These are phyloP conservation scores for Leucophenga maculata DNA, from an alignment of 2,888 invertebrate species.

Conservation along the genomic window DNA sequence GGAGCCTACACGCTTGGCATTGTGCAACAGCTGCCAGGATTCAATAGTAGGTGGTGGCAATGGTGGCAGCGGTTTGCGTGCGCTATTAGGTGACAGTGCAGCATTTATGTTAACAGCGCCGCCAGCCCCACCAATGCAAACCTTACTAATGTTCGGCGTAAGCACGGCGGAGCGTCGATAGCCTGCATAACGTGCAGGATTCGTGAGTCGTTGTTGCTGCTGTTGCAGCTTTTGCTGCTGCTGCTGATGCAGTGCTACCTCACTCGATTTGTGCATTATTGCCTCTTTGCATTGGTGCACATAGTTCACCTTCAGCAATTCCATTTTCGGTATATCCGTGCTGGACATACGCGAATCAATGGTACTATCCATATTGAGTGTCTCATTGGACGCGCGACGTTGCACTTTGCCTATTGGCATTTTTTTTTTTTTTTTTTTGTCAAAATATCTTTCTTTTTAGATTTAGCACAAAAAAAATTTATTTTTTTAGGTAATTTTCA, in stretches of 20 bases:
- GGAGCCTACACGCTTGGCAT: conserved; percentile 31
- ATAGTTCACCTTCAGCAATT: conserved; percentile 70
- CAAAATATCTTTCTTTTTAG: conserved; percentile 4
- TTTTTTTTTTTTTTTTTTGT: conserved; percentile 30
- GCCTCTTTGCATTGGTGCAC: conserved; percentile 68
- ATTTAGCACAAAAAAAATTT: no score
- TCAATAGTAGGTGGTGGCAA: conserved; percentile 62
- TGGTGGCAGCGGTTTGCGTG: conserved; percentile 42
- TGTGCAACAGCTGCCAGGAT: conserved; percentile 65
- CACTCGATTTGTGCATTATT: conserved; percentile 58
- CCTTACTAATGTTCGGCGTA: conserved; percentile 10
- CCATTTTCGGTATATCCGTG: conserved; percentile 70
- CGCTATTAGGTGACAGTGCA: conserved; percentile 29
- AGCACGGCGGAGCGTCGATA: conserved; percentile 36
- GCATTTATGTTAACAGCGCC: background rate
- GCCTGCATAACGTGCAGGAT: conserved; percentile 49
- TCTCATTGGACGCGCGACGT: conserved; percentile 36
- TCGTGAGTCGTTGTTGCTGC: conserved; percentile 41
- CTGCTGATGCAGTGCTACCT: conserved; percentile 34
- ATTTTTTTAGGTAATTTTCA: conserved; percentile 10
- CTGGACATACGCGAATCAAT: conserved; percentile 67
- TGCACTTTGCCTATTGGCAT: conserved; percentile 65
- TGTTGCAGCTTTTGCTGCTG: conserved; percentile 31
- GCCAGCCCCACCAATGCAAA: background rate
- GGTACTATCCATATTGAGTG: conserved; percentile 57